Base-by-base conservation (phyloP, 2,797 vertebrate species). In the Otus scops region DNA sequence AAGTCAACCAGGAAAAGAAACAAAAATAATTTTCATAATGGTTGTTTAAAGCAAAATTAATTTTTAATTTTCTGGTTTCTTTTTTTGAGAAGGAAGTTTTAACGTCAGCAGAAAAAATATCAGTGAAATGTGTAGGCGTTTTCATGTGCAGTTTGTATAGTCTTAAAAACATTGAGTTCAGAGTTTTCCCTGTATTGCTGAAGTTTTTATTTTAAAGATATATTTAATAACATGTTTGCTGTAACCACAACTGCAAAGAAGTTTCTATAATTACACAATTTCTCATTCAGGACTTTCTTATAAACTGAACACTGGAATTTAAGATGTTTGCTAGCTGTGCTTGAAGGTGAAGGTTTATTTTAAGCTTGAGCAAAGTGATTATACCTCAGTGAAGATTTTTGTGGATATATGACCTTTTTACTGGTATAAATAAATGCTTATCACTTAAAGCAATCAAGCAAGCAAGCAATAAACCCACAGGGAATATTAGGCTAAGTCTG, bases 221-320 rank as follows among this genome's bases (percentile, higher is more conserved):
- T 9, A 47, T 89, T 93, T 64, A 91, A 88, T 68, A 83, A 34
- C 47, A 56, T 9, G 43, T 75, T 89, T 88, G 71, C 64, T 83
- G 77, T 70, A 94, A 89, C 79, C 68, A 85, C 75, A 85, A 53
- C 13, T 83, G 48, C 71, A 41, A 70, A 88, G 45, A 64, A 1
- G 4, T 50, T 92, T 83, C 89, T 96, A 39, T 34, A 91, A 92
- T 91, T 64, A 80, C 53, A 80, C 34, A 54, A 20, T 83, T 91
- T 88, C 88, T 92, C 89, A 88, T 83, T 76, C 59, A 76, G 61
- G 11, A 87, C 74, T 82, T 89, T 81, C 75, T 76, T 89, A 43
- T 50, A 91, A 80, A 85, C 57, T 18, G 56, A 82, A 53, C 18
- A 17, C 48, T 88, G 67, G 64, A 82, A 95, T 80, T 67, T n/a